phyloP scores from a whole-genome alignment of 1,140 invertebrate genomes.

The Calliphora vicina region DNA sequence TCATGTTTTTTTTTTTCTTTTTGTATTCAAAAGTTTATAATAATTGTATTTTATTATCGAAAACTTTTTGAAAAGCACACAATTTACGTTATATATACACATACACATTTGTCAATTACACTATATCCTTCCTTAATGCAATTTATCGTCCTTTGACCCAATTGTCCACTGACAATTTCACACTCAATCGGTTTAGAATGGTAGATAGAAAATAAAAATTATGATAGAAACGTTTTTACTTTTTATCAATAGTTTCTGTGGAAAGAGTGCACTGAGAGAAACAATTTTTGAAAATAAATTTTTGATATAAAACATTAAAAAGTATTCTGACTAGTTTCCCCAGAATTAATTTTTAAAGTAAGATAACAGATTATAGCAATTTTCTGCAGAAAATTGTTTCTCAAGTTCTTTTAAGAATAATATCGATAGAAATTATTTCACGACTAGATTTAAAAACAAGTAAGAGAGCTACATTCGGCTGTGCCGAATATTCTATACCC shows the following conservation, averaged over 20 bases:
- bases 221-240: not conserved
- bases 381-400: too few relatives aligned
- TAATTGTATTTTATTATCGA: not conserved
- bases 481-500: too few relatives aligned
- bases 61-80: not conserved
- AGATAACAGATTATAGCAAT: too few relatives aligned
- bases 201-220: not conserved
- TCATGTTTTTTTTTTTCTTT: too few relatives aligned
- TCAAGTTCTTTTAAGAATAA: too few relatives aligned
- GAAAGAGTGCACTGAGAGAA: not conserved
- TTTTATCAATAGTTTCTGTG: slow-evolving; percentile 10
- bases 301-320: too few relatives aligned
- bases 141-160: slow-evolving; percentile 4
- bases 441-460: too few relatives aligned
- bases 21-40: not conserved
- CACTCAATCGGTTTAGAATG: slow-evolving; percentile 15
- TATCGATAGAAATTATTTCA: too few relatives aligned
- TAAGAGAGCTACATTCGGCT: too few relatives aligned
- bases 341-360: too few relatives aligned
- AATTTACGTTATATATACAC: not conserved
- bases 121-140: slow-evolving; percentile 9
- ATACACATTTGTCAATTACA: not conserved
- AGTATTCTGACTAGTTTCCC: too few relatives aligned
- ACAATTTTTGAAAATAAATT: too few relatives aligned
- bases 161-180: slow-evolving; percentile 16